Evolutionary conservation across 2,888 invertebrate species (phyloP).

Genomic region (Tinea semifulvella): DNA sequence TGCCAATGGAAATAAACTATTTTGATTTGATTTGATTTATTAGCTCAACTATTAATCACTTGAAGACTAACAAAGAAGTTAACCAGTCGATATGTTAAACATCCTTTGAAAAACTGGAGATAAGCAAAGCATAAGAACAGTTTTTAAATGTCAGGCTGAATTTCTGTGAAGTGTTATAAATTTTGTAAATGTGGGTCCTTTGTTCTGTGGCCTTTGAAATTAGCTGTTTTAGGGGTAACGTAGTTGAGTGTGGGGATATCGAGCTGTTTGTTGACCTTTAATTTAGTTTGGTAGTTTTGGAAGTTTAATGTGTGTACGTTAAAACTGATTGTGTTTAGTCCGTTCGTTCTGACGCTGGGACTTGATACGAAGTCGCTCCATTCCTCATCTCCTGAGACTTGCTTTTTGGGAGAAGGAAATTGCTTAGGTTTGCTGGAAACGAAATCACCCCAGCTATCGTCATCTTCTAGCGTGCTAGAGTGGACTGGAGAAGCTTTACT

Average conservation of each 20-base stretch:
- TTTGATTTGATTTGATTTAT: no score
- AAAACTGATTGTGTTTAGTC: slow-evolving; percentile 55
- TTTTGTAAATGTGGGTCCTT: slow-evolving; percentile 58
- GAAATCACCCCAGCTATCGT: slow-evolving; percentile 71
- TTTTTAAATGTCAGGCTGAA: no score
- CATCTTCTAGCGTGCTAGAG: slow-evolving; percentile 40
- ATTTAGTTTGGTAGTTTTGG: slow-evolving; percentile 36
- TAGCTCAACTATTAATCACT: no score
- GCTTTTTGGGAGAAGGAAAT: slow-evolving; percentile 31
- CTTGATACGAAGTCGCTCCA: slow-evolving; percentile 63
- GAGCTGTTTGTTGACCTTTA: slow-evolving; percentile 32
- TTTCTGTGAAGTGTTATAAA: slow-evolving; percentile 50
- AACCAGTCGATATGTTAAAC: no score
- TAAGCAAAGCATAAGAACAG: no score
- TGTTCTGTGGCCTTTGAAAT: slow-evolving; percentile 34
- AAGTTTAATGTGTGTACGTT: slow-evolving; percentile 54
- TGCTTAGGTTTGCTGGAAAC: slow-evolving; percentile 58
- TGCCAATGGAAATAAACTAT: no score
- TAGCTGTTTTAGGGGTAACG: slow-evolving; percentile 51
- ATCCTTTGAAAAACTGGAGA: no score
- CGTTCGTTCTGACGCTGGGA: slow-evolving; percentile 50
- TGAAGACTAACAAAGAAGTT: no score
- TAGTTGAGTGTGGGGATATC: slow-evolving; percentile 56
- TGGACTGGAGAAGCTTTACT: slow-evolving; percentile 50
- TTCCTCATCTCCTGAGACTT: slow-evolving; percentile 50